Percentiles rank a stretch among this genome's conserved stretches.
Evolutionary conservation across 2,113 vertebrate genomes (phyloP).

Genomic region (Coreoperca whiteheadi): DNA sequence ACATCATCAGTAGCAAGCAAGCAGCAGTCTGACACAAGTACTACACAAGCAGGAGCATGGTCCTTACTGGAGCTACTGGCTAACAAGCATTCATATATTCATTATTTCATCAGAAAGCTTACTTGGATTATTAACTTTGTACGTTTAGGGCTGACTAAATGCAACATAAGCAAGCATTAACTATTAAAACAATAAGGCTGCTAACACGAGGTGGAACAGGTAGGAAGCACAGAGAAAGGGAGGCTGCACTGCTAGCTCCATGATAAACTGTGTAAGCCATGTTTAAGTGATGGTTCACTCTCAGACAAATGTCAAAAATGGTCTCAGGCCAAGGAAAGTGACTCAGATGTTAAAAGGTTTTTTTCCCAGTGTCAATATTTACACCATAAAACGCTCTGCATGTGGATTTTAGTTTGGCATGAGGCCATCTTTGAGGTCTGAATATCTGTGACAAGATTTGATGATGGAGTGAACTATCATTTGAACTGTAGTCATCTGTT

Average conservation of each 20-base stretch:
- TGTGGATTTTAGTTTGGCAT: conserved; percentile 36
- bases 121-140: conserved; percentile 55
- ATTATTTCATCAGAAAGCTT: conserved; percentile 49
- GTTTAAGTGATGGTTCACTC: conserved; percentile 83
- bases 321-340: conserved; percentile 61
- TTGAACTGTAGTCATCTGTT: conserved; percentile 86
- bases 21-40: conserved; percentile 91
- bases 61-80: conserved; percentile 77
- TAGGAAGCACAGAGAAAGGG: conserved; percentile 83
- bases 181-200: conserved; percentile 79
- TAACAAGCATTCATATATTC: conserved; percentile 72
- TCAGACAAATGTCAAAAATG: conserved; percentile 63
- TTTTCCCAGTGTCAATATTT: background rate
- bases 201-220: conserved; percentile 76
- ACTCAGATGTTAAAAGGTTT: conserved; percentile 1
- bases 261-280: conserved; percentile 89
- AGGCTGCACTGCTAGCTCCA: conserved; percentile 93
- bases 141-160: conserved; percentile 70
- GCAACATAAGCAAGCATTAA: conserved; percentile 87
- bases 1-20: conserved; percentile 89
- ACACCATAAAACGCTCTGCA: background rate
- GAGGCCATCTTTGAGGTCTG: conserved; percentile 70
- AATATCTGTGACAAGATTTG: conserved; percentile 61
- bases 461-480: conserved; percentile 81
- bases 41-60: conserved; percentile 86